Conservation (phyloP, 2,113 vertebrate genomes). For the Lipophrys pholis region DNA sequence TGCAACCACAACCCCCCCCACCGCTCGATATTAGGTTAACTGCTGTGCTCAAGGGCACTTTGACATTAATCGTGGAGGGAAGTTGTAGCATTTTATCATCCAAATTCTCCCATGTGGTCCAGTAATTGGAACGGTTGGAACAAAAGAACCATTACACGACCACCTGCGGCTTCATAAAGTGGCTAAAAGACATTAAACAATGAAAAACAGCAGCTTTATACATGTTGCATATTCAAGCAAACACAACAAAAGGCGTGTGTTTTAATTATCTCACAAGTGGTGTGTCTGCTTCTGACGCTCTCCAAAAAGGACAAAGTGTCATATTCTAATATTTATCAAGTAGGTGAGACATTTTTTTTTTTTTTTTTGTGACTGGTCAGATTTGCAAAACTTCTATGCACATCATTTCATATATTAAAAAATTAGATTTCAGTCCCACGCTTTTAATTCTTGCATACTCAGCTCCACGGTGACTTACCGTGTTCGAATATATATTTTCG, state of each 20-base stretch:
- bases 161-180: constrained; percentile 65
- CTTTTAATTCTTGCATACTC: neutral
- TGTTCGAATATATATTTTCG: constrained; percentile 4
- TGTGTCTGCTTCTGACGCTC: constrained; percentile 6
- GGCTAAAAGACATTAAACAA: constrained; percentile 48
- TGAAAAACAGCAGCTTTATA: constrained; percentile 40
- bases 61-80: constrained; percentile 61
- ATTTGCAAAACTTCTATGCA: constrained; percentile 1
- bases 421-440: neutral
- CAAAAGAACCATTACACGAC: constrained; percentile 64
- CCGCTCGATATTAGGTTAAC: constrained; percentile 53
- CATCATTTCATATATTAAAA: neutral
- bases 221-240: constrained; percentile 25
- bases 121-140: constrained; percentile 62
- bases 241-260: constrained; percentile 29
- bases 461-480: neutral
- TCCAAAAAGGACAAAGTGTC: constrained; percentile 1
- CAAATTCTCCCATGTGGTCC: constrained; percentile 59
- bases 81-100: constrained; percentile 65
- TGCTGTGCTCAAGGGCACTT: constrained; percentile 73
- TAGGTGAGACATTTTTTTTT: neutral
- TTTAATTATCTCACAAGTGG: constrained; percentile 22
- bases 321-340: constrained; percentile 14
- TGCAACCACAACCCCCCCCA: constrained; percentile 22
- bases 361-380: neutral